Conservation (phyloP, 2,113 vertebrate genomes). For the Hippoglossus stenolepis region DNA sequence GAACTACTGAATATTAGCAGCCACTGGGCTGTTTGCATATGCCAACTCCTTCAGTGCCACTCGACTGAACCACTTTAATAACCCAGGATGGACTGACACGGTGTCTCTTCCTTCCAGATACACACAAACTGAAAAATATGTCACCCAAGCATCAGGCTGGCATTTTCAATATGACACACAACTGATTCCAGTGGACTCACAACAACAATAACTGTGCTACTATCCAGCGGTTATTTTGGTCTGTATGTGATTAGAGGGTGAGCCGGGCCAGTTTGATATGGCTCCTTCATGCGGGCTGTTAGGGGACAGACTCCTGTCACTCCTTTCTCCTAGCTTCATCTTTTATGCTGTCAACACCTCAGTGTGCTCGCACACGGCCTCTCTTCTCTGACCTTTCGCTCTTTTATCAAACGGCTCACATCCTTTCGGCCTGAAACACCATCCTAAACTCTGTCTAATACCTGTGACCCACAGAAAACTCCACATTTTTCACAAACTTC, state of each 20-base stretch:
- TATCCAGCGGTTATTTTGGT: conserved; percentile 67
- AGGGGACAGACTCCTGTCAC: conserved; percentile 7
- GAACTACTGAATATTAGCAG: neutral
- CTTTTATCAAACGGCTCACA: conserved; percentile 39
- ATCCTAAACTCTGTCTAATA: neutral
- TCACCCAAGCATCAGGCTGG: neutral
- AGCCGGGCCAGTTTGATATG: conserved; percentile 49
- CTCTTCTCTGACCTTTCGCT: conserved; percentile 52
- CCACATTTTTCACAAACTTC: conserved; percentile 6
- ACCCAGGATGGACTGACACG: neutral
- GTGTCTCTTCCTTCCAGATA: neutral
- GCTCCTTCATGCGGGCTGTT: conserved; percentile 16
- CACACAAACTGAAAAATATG: neutral
- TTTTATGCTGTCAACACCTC: conserved; percentile 59
- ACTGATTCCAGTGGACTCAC: neutral
- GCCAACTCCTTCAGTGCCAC: conserved; percentile 15
- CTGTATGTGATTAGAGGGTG: conserved; percentile 50
- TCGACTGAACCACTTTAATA: neutral
- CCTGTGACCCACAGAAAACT: neutral
- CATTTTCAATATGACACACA: neutral
- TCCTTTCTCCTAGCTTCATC: conserved; percentile 17
- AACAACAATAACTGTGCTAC: neutral
- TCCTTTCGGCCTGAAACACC: conserved; percentile 9
- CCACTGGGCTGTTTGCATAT: conserved; percentile 7
- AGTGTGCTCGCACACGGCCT: neutral